Conservation (phyloP, 2,888 invertebrate genomes). For the Chouioia cunea region DNA sequence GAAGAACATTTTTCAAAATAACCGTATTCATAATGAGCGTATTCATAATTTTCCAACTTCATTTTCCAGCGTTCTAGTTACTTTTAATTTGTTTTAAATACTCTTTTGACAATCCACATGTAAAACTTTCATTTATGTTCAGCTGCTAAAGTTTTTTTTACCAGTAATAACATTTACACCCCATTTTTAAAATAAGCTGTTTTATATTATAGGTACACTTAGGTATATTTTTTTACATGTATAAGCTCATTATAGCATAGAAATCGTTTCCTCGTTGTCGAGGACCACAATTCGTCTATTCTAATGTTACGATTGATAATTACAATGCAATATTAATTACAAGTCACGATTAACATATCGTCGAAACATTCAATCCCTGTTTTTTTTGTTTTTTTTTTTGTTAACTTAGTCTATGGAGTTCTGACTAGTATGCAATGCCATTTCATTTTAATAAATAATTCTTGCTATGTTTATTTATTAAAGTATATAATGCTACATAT, state of each 20-base stretch:
- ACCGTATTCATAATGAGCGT: neutral
- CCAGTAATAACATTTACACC: constrained; percentile 50
- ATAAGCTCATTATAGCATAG: constrained; percentile 68
- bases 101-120: constrained; percentile 34
- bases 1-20: constrained; percentile 16
- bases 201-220: constrained; percentile 65
- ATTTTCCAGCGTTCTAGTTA: constrained; percentile 7
- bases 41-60: constrained; percentile 6
- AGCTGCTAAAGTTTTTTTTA: constrained; percentile 42
- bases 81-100: constrained; percentile 7
- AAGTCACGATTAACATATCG: constrained; percentile 50
- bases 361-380: constrained; percentile 61
- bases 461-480: constrained; percentile 32
- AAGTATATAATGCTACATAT: constrained; percentile 35
- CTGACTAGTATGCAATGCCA: constrained; percentile 62
- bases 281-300: constrained; percentile 49
- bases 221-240: constrained; percentile 66
- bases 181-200: constrained; percentile 59
- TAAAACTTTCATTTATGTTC: constrained; percentile 18
- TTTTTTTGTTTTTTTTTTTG: no score
- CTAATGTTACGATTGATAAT: constrained; percentile 44
- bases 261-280: constrained; percentile 56
- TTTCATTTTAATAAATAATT: constrained; percentile 49
- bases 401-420: constrained; percentile 56
- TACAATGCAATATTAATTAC: constrained; percentile 47